Conservation (phyloP, 35 echinoderm and acorn worm species). For the Strongylocentrotus purpuratus region DNA sequence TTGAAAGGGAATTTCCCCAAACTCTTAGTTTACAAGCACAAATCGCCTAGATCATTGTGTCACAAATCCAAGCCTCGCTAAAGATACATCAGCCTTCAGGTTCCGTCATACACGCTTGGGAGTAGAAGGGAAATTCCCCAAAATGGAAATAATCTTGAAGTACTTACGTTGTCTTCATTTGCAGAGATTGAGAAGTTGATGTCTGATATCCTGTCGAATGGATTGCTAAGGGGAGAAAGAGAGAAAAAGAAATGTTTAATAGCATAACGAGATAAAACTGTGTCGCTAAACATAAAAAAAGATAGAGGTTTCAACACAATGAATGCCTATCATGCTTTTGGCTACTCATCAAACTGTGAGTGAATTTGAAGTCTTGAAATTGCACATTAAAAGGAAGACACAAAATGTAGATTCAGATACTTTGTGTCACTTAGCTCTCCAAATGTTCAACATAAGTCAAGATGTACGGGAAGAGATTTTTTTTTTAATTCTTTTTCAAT, state of each 20-base stretch:
- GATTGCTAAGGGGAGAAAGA: constrained; percentile 72
- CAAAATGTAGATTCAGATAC: no score
- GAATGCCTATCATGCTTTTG: no score
- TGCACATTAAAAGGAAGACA: no score
- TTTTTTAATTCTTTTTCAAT: no score
- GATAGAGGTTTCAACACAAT: no score
- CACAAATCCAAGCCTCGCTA: neutral
- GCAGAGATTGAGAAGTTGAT: constrained; percentile 99
- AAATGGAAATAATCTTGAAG: neutral
- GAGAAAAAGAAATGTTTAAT: neutral
- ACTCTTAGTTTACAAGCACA: neutral
- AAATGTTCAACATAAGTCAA: no score
- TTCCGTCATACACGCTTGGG: neutral
- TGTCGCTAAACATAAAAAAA: no score
- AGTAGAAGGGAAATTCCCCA: neutral
- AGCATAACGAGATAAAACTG: no score
- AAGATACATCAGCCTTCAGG: neutral
- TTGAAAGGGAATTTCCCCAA: neutral
- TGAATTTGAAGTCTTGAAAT: no score
- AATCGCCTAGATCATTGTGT: neutral
- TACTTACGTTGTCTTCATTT: constrained; percentile 99
- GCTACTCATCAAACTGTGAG: neutral
- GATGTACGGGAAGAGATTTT: no score
- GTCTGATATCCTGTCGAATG: constrained; percentile 97
- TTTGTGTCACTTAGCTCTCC: no score